Evolutionary conservation across 2,888 invertebrate genomes (phyloP), one percentile per base, ranked within the genome.

Genomic region (Epinotia demarniana): DNA sequence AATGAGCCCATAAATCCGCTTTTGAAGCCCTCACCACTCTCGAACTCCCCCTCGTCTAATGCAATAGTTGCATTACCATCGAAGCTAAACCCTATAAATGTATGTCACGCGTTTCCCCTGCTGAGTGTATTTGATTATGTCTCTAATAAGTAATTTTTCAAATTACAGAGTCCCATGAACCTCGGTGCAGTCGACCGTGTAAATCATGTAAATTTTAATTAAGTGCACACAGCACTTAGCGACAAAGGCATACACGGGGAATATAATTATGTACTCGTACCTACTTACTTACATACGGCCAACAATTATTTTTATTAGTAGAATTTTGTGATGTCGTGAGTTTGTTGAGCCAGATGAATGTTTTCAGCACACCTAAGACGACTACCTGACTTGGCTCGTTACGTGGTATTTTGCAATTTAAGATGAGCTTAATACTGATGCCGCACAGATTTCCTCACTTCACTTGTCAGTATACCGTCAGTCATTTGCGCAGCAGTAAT

Each of bases 91-190:
- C 75, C 73, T 46, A 68, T 72, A 68, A 77, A 73, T 66, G 75
- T 81, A 79, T 78, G 81, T 84, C 81, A 83, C 82, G 82, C 81
- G n/a, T 71, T 82, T 83, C 83, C 82, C 81, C 69, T 73, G 79
- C 76, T 76, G 80, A 82, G 82, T 80, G 82, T 78, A 78, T 79
- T 76, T 72, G 60, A 77, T 76, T 79, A 60, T 79, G 76, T 79
- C 82, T 82, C 80, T 80, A 73, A 74, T 71, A 72, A 62, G 77
- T 78, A 76, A 78, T 79, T 78, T 27, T 77, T 73, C 73, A 76
- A 80, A 77, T 79, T 77, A 77, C 70, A 71, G 74, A 78, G 72
- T 64, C 61, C n/a, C 67, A 76, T 57, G n/a, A 57, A 61, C 77
- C 78, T 70, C 53, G 8, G 16, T 27, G 27, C 73, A 72, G 18